A percentile compares a stretch with the other conserved stretches of the same genome.
Conservation (phyloP, 1,140 invertebrate species). For the Drosophila nebulosa region DNA sequence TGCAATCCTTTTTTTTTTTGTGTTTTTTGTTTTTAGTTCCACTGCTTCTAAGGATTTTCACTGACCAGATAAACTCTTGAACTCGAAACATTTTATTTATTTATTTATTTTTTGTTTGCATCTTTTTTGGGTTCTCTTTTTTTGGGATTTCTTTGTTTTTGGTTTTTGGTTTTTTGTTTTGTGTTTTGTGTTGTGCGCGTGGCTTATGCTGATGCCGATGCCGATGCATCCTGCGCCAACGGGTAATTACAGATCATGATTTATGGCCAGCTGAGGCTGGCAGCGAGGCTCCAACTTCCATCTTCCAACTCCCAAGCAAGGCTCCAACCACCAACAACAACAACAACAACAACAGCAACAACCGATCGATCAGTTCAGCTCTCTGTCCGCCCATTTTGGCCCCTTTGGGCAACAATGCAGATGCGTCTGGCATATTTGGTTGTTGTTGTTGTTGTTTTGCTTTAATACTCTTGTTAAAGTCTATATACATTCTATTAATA, state of each 20-base stretch:
- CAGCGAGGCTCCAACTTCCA: slow-evolving; percentile 14
- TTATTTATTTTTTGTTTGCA: neutral
- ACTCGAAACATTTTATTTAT: slow-evolving; percentile 18
- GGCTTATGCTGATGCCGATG: slow-evolving; percentile 58
- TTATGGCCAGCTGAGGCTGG: slow-evolving; percentile 60
- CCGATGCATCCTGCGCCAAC: slow-evolving; percentile 73
- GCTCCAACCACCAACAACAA: neutral
- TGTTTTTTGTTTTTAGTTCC: no score
- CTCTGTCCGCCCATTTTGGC: slow-evolving; percentile 78
- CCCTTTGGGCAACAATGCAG: slow-evolving; percentile 66
- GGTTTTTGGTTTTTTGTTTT: neutral
- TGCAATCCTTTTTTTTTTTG: slow-evolving; percentile 69
- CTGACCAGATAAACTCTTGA: slow-evolving; percentile 62
- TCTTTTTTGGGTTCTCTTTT: neutral
- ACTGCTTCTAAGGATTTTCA: neutral
- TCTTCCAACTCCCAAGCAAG: slow-evolving; percentile 1
- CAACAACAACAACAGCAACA: slow-evolving; percentile 40
- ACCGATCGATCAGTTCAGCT: slow-evolving; percentile 79
- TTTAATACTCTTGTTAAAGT: neutral
- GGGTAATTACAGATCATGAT: slow-evolving; percentile 79
- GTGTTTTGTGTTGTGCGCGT: slow-evolving; percentile 47
- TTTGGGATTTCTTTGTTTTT: neutral
- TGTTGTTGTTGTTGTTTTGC: slow-evolving; percentile 1
- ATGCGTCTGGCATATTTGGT: slow-evolving; percentile 20
- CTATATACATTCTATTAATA: neutral